Conservation (phyloP, 1,140 invertebrate genomes). For the Pseudomyrmex cubaensis region DNA sequence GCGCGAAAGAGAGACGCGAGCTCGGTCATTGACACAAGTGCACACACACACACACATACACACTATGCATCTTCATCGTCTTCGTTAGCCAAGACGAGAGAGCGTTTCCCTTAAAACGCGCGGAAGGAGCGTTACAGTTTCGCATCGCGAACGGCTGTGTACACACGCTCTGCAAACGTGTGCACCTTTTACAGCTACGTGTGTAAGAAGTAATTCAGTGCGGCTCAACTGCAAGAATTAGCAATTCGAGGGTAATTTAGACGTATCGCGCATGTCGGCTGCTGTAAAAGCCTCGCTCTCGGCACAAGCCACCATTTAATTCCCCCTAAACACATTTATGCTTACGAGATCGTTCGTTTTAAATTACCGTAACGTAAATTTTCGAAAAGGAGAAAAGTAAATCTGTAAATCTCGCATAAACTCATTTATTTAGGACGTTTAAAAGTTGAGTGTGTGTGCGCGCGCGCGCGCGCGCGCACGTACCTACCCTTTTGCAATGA, state of each 20-base stretch:
- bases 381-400: not conserved
- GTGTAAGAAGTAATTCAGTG: constrained; percentile 1
- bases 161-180: not conserved
- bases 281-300: not conserved
- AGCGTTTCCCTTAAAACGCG: not conserved
- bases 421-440: not conserved
- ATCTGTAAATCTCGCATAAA: not conserved
- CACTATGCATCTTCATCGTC: not conserved
- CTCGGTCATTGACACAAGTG: not conserved
- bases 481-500: not conserved
- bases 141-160: not conserved
- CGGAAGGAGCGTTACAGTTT: not conserved
- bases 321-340: not conserved
- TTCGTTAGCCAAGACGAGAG: not conserved
- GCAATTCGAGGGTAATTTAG: constrained; percentile 1
- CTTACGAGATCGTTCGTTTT: not conserved
- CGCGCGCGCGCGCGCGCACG: too few relatives aligned
- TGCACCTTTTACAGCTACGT: not conserved
- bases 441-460: not conserved
- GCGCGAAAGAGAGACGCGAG: not conserved
- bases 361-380: not conserved
- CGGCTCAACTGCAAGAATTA: not conserved
- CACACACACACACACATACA: not conserved
- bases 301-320: not conserved
- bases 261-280: not conserved